Evolutionary conservation across 2,888 invertebrate species (phyloP), one percentile per base, ranked within the genome.

Genomic region (Atethmia centrago): DNA sequence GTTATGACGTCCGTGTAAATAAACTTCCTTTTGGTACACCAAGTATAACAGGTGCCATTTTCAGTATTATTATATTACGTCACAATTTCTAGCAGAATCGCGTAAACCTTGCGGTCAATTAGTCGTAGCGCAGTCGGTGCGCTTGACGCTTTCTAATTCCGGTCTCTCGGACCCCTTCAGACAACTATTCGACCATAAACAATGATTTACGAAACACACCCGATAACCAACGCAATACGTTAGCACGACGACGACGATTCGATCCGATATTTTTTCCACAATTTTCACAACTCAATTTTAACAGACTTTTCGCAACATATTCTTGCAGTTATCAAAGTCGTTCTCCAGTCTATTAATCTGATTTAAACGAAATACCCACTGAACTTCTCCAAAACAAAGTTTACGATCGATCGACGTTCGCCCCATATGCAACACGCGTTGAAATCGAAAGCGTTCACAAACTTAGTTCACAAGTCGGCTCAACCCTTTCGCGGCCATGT

Each of bases 141-240:
- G 88, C 92, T 94, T 93, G 95, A 94, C 95, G 95, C 96, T 96
- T 96, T 96, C 96, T 96, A 96, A 95, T 94, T 95, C 94, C 91
- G 90, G 90, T 90, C 91, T 90, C 89, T 90, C 91, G 90, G 92
- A 93, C 94, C 92, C 93, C 94, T 92, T 92, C 93, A 91, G 92
- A 90, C 90, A 94, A 90, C 94, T 93, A 92, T 90, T 94, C 93
- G 93, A 95, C 93, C 96, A 95, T 94, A 95, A 94, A 95, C 95
- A 95, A 95, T 93, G 93, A 92, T 94, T 95, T 94, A 90, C 95
- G 95, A 95, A 95, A 95, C 92, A 92, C 90, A 92, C 92, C 84
- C 89, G 90, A 84, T 87, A 88, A 85, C 88, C 87, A 63, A 86
- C 85, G 92, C 92, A 92, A 93, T 91, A 91, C 93, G 91, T 91